phyloP scores from a whole-genome alignment of 2,113 vertebrate genomes.

The Noturus placidus region DNA sequence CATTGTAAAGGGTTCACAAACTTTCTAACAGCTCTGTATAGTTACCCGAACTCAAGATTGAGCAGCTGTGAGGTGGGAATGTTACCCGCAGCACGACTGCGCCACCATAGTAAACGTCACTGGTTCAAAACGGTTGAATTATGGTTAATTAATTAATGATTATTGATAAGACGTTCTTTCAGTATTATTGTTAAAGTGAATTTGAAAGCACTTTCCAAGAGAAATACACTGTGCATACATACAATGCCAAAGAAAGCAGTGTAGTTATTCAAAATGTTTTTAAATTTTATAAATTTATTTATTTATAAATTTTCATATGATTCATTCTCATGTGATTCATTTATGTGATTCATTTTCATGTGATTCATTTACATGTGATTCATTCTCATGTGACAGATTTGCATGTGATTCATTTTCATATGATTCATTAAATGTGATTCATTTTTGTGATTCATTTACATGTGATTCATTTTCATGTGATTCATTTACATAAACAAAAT shows the following conservation, averaged over 20 bases:
- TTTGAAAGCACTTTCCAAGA: background rate
- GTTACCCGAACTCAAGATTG: background rate
- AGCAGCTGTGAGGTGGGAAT: background rate
- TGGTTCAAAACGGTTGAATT: background rate
- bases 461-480: too few species aligned
- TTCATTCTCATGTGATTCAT: too few species aligned
- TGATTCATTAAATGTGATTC: too few species aligned
- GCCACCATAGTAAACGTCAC: background rate
- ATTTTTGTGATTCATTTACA: too few species aligned
- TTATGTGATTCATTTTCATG: too few species aligned
- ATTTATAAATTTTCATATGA: too few species aligned
- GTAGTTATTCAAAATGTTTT: constrained; percentile 9
- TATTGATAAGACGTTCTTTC: background rate
- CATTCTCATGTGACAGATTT: too few species aligned
- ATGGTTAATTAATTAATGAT: background rate
- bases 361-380: too few species aligned
- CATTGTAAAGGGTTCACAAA: background rate
- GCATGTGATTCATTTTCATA: too few species aligned
- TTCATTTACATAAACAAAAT: too few species aligned
- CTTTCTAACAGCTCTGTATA: background rate
- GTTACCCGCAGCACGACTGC: background rate
- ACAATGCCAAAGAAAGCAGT: background rate
- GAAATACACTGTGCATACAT: background rate
- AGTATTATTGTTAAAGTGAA: background rate
- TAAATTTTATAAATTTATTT: too few species aligned